Evolutionary conservation across 2,888 invertebrate species (phyloP).

Genomic region (Mimumesa dahlbomi): DNA sequence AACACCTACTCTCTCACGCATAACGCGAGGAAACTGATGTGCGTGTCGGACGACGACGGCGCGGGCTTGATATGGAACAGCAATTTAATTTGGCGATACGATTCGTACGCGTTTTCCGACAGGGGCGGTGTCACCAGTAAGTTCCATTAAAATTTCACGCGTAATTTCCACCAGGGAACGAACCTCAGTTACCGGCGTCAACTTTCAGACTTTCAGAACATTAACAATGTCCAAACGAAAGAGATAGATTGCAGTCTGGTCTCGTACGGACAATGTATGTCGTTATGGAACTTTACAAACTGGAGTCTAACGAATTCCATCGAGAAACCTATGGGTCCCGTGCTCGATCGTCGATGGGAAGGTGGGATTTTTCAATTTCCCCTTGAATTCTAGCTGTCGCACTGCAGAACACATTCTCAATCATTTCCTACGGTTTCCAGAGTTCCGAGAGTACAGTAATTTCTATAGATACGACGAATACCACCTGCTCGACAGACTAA

Average conservation of each 20-base stretch:
- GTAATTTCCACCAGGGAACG: background rate
- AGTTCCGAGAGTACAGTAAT: constrained; percentile 27
- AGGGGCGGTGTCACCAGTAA: constrained; percentile 5
- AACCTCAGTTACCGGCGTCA: background rate
- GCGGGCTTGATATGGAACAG: constrained; percentile 61
- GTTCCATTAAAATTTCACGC: no score
- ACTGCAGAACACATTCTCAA: background rate
- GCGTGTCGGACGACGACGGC: constrained; percentile 57
- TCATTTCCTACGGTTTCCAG: constrained; percentile 20
- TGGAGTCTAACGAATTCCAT: constrained; percentile 59
- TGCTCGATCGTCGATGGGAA: constrained; percentile 72
- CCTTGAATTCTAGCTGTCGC: background rate
- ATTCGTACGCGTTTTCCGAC: constrained; percentile 6
- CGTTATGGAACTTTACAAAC: constrained; percentile 19
- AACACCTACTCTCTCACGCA: background rate
- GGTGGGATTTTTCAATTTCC: constrained; percentile 54
- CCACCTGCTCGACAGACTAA: background rate
- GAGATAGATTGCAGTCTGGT: constrained; percentile 34
- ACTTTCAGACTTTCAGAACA: constrained; percentile 7
- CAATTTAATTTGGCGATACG: constrained; percentile 33
- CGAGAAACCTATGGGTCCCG: constrained; percentile 57
- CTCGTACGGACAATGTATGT: constrained; percentile 8
- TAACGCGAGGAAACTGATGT: constrained; percentile 8
- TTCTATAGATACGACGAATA: background rate
- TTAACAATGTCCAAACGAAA: background rate